Evolutionary conservation across 2,113 vertebrate genomes (phyloP), one percentile per base, ranked within the genome.

Genomic region (Apteryx owenii): DNA sequence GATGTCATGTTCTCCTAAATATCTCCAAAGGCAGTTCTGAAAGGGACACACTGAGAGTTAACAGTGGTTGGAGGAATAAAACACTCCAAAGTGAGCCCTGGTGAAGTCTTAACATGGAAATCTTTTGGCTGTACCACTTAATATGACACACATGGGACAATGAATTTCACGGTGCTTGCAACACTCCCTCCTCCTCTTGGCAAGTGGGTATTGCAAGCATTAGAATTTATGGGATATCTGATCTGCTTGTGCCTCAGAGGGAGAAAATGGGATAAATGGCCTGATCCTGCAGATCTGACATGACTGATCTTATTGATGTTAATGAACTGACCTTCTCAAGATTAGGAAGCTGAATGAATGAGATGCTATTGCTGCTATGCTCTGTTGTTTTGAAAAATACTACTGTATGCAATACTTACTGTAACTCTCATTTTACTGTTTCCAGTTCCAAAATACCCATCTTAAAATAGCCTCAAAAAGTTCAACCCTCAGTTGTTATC

Each of bases 211-310:
- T 10, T 58, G 79, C 50, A 91, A 54, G 64, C 62, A 65, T 53
- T 88, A 70, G 68, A 88, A 90, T 85, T 93, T 77, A 91, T 54
- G 76, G 71, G 71, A 83, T 88, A 90, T 73, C 71, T 83, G 68
- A 93, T 86, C 54, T 90, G 79, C 71, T 68, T 90, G 53, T 66
- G 90, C 85, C 79, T 75, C 76, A 88, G 75, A 83, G 81, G 58
- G 87, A 85, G 76, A 50, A 82, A 77, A 91, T 0, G 9, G 38
- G 42, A 85, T 90, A 81, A 95, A 82, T 9, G 54, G 48, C 58
- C 53, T 79, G 70, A 2, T 85, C 26, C 48, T 87, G 86, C 29
- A 86, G 61, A 60, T 75, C 31, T 88, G 87, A 56, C 4, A 8
- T 48, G 65, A 68, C 18, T 82, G 40, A 80, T 12, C 75, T 85